Conservation (phyloP, 2,888 invertebrate species). For the Torymus tubicola region DNA sequence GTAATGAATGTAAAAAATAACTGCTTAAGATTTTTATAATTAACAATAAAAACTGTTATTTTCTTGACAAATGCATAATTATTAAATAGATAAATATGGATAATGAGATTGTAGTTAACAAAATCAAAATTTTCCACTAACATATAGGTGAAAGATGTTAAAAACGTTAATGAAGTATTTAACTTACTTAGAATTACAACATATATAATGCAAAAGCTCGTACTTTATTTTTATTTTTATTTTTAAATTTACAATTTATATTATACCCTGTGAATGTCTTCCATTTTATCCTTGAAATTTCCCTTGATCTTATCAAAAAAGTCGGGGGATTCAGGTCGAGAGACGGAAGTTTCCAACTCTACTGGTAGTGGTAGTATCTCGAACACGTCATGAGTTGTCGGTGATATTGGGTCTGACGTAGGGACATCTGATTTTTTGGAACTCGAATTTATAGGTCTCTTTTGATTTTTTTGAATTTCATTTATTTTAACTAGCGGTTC, state of each 20-base stretch:
- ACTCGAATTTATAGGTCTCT: conserved; percentile 25
- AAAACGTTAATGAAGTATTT: too few relatives aligned
- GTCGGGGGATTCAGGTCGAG: conserved; percentile 42
- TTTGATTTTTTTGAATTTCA: conserved; percentile 44
- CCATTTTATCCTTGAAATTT: conserved; percentile 77
- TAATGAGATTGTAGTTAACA: too few relatives aligned
- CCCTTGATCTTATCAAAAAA: conserved; percentile 58
- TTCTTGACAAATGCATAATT: too few relatives aligned
- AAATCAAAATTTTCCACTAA: too few relatives aligned
- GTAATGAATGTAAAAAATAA: conserved; percentile 69
- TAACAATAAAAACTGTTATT: too few relatives aligned
- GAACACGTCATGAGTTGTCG: background rate
- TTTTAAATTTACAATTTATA: too few relatives aligned
- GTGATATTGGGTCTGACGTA: background rate
- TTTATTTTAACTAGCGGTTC: conserved; percentile 45
- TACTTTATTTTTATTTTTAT: too few relatives aligned
- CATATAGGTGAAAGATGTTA: too few relatives aligned
- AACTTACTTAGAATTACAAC: too few relatives aligned
- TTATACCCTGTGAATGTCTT: conserved; percentile 81
- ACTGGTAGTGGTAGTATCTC: background rate
- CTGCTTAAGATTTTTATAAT: background rate
- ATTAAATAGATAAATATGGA: too few relatives aligned
- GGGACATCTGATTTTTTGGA: conserved; percentile 10
- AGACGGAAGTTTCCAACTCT: conserved; percentile 19
- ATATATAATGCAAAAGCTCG: too few relatives aligned